Evolutionary conservation across 2,888 invertebrate genomes (phyloP).

Genomic region (Lasioglossum oenotherae): DNA sequence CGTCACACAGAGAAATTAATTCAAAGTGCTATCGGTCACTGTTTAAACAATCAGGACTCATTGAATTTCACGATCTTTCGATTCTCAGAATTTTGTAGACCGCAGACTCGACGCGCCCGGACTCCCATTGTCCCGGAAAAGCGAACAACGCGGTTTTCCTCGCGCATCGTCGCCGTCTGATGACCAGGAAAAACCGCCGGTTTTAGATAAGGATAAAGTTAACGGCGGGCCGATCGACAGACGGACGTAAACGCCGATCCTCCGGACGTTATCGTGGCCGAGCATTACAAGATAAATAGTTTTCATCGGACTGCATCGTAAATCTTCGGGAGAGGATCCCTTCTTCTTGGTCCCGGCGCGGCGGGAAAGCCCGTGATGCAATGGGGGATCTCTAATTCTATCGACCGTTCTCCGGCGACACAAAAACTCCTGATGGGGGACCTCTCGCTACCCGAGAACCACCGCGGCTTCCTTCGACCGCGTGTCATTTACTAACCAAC

Average conservation of each 20-base stretch:
- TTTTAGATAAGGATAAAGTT: constrained; percentile 54
- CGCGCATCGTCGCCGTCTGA: constrained; percentile 24
- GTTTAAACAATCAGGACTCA: background rate
- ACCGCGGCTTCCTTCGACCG: background rate
- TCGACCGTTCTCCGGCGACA: constrained; percentile 15
- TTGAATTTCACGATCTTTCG: background rate
- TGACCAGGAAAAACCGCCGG: constrained; percentile 52
- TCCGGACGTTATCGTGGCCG: constrained; percentile 65
- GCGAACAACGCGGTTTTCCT: constrained; percentile 59
- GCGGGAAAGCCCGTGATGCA: constrained; percentile 27
- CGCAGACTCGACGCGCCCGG: background rate
- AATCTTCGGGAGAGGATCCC: constrained; percentile 75
- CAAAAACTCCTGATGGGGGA: constrained; percentile 16
- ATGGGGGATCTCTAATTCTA: constrained; percentile 33
- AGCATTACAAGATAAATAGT: constrained; percentile 77
- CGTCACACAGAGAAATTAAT: background rate
- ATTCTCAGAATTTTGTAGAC: background rate
- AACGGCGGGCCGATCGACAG: constrained; percentile 63
- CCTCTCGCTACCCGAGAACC: background rate
- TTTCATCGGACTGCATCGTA: constrained; percentile 78
- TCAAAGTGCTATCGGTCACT: background rate
- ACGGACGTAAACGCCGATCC: constrained; percentile 55
- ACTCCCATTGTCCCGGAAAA: constrained; percentile 31
- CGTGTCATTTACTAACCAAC: background rate
- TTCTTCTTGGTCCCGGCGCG: constrained; percentile 34